A percentile compares a stretch with the other conserved stretches of the same genome.
Conservation (phyloP, 2,113 vertebrate genomes). For the Microtus oregoni region DNA sequence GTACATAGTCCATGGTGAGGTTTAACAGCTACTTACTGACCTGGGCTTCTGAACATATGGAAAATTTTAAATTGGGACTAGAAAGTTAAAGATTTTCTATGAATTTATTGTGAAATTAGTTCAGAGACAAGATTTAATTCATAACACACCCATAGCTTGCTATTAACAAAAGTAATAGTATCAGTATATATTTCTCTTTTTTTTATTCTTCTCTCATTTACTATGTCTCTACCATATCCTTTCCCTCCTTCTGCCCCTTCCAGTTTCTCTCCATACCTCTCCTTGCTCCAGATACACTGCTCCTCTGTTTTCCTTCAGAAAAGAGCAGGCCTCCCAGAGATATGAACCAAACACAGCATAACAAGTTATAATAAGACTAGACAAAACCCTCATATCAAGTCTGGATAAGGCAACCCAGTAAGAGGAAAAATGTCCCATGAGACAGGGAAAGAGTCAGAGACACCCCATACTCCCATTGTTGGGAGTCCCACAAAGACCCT, state of each 20-base stretch:
- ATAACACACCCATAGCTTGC: neutral
- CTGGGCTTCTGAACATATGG: neutral
- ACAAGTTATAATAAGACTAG: neutral
- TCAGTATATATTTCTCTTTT: neutral
- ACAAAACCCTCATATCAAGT: neutral
- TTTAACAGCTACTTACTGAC: neutral
- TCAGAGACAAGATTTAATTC: neutral
- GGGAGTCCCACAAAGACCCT: neutral
- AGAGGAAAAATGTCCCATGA: too few species aligned
- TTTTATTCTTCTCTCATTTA: neutral
- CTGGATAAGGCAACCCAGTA: neutral
- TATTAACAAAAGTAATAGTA: neutral
- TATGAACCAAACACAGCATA: neutral
- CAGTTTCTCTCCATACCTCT: neutral
- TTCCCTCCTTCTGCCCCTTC: neutral
- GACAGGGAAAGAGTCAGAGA: too few species aligned
- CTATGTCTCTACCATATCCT: neutral
- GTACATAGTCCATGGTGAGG: neutral
- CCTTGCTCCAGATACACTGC: neutral
- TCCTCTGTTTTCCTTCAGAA: neutral
- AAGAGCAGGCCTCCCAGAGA: neutral
- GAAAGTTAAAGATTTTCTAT: constrained; percentile 2
- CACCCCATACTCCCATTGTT: neutral
- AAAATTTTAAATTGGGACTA: constrained; percentile 26
- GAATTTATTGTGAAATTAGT: constrained; percentile 25